Percentiles rank a stretch among this genome's conserved stretches.
Evolutionary conservation across 2,888 invertebrate genomes (phyloP).

Genomic region (Amiota mariae): DNA sequence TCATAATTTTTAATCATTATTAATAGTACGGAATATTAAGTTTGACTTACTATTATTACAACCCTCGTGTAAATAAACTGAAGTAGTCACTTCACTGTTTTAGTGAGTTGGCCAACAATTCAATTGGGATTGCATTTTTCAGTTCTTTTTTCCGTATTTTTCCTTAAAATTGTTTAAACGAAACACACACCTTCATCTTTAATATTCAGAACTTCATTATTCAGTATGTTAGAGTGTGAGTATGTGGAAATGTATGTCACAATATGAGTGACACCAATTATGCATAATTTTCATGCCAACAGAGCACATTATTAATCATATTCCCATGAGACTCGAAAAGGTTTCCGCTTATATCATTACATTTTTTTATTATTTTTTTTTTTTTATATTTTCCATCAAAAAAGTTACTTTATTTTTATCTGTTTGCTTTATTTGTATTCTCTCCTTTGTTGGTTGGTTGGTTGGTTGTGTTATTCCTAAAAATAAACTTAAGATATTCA

Average conservation of each 20-base stretch:
- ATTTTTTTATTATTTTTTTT: no score
- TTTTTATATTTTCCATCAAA: constrained; percentile 16
- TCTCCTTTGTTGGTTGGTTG: not conserved
- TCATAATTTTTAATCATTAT: no score
- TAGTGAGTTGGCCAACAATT: no score
- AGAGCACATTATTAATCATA: constrained; percentile 30
- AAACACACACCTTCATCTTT: no score
- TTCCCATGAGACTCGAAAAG: not conserved
- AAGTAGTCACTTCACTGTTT: no score
- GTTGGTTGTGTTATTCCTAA: not conserved
- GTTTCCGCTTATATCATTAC: constrained; percentile 4
- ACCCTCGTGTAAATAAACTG: no score
- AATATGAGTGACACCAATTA: constrained; percentile 55
- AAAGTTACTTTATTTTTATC: constrained; percentile 24
- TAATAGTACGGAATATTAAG: no score
- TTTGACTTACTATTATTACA: no score
- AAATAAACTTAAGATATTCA: not conserved
- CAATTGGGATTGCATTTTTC: no score
- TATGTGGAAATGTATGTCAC: constrained; percentile 3
- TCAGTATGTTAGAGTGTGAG: not conserved
- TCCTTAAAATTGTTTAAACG: no score
- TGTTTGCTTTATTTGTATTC: constrained; percentile 23
- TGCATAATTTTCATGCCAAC: constrained; percentile 59
- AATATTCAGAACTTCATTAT: no score
- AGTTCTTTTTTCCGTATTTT: no score